Base-by-base conservation (phyloP, 2,797 vertebrate genomes). In the Sebastes elongatus region DNA sequence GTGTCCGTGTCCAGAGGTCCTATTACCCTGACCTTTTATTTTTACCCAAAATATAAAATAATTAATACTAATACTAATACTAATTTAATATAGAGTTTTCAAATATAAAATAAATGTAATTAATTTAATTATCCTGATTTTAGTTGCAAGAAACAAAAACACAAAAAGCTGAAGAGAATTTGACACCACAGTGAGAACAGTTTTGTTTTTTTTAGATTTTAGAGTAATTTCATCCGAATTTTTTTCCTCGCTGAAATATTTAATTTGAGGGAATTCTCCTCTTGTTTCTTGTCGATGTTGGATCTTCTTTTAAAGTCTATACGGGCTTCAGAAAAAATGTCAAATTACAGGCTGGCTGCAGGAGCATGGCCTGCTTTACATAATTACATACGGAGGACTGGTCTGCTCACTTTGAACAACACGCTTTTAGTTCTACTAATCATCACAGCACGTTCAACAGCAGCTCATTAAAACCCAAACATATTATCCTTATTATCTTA, bases 401-500 rank as follows among this genome's bases (percentile, higher is more conserved):
- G 79, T 90, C 82, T 74, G 87, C 71, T 81, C 84, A 88, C 85
- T 94, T 92, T 93, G 85, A 90, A 91, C 67, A 80, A 85, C 77
- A 93, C 89, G 87, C 85, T 92, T 94, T 92, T 89, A 84, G 81
- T 86, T 85, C 33, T 86, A 32, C 84, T 86, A 18, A 84, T 90
- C 87, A 76, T 72, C 87, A 6, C 71, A 91, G 77, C 71, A 1
- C 22, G 68, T 52, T n/a, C 80, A 71, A 78, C 83, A 86, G 73
- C 81, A 18, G 78, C 84, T 88, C 77, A 88, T 88, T 91, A 78
- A 88, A 88, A 81, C 42, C 69, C 67, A 59, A 73, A 78, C 74
- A 88, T 88, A 92, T 91, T 92, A 86, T 92, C 74, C 68, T 63
- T 93, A 91, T 94, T 93, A 89, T 84, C 66, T 93, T 93, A 93